phyloP scores from a whole-genome alignment of 2,797 vertebrate species.

The Craterocephalus amniculus region DNA sequence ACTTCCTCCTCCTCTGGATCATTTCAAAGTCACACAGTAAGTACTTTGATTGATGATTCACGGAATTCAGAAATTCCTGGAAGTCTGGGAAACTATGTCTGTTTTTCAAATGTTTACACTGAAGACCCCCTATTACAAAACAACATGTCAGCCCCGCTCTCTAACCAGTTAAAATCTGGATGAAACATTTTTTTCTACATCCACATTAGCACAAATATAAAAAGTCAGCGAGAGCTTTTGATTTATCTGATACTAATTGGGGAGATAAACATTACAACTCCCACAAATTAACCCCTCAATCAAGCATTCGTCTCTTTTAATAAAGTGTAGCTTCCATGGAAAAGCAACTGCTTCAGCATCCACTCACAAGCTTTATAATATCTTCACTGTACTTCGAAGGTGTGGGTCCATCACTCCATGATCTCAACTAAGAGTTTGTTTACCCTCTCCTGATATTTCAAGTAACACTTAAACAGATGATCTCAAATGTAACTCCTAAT shows the following conservation, averaged over 20 bases:
- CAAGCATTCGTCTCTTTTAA: conserved; percentile 21
- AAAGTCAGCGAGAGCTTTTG: conserved; percentile 13
- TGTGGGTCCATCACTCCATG: conserved; percentile 32
- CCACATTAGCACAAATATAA: not conserved
- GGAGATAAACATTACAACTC: conserved; percentile 33
- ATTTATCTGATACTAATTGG: conserved; percentile 43
- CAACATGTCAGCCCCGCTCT: conserved; percentile 8
- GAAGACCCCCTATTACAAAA: conserved; percentile 7
- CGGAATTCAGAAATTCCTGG: conserved; percentile 51
- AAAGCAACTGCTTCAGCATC: conserved; percentile 26
- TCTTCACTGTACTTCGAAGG: conserved; percentile 23
- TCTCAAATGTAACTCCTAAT: conserved; percentile 15
- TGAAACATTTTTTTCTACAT: not conserved
- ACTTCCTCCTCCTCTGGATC: conserved; percentile 41
- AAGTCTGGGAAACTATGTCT: conserved; percentile 51
- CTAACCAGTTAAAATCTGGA: conserved; percentile 13
- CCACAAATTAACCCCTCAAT: conserved; percentile 53
- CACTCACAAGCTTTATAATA: conserved; percentile 27
- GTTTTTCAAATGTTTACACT: conserved; percentile 24
- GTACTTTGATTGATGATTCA: conserved; percentile 45
- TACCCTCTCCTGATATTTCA: conserved; percentile 49
- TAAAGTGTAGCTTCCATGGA: conserved; percentile 27
- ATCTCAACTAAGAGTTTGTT: conserved; percentile 56
- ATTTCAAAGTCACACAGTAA: conserved; percentile 36
- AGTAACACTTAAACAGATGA: conserved; percentile 48